Conservation (phyloP, 2,113 vertebrate species). For the Indri indri region DNA sequence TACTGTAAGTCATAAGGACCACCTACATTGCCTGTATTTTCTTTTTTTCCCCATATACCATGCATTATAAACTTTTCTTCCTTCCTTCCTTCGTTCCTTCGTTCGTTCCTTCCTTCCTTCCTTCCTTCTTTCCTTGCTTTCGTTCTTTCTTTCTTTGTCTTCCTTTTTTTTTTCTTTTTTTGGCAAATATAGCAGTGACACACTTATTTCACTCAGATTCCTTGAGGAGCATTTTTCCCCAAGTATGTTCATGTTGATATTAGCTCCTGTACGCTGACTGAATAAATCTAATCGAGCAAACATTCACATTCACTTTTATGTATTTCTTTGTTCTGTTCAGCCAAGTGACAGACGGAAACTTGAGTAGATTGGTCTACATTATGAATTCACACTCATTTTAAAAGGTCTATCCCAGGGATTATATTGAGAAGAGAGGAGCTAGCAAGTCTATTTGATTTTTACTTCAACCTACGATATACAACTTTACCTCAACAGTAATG, state of each 20-base stretch:
- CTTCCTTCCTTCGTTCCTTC: too few species aligned
- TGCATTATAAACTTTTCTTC: background rate
- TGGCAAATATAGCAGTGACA: background rate
- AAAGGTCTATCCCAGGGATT: background rate
- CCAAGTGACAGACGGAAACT: background rate
- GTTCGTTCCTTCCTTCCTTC: too few species aligned
- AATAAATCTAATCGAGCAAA: background rate
- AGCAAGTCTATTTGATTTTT: background rate
- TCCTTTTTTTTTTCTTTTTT: background rate
- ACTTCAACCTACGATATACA: background rate
- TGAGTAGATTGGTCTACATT: rapidly evolving
- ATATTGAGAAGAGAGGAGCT: background rate
- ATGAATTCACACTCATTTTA: background rate
- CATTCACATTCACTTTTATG: background rate
- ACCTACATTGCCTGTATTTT: too few species aligned
- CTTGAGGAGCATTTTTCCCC: background rate
- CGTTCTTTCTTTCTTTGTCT: too few species aligned
- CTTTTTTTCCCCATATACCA: background rate
- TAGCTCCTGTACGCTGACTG: background rate
- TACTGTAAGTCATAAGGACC: background rate
- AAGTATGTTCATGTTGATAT: background rate
- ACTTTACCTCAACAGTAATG: background rate
- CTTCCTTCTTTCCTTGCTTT: too few species aligned
- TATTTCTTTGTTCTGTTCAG: background rate
- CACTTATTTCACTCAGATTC: background rate